Conservation (phyloP, 2,113 vertebrate genomes). For the Sminthopsis crassicaudata region DNA sequence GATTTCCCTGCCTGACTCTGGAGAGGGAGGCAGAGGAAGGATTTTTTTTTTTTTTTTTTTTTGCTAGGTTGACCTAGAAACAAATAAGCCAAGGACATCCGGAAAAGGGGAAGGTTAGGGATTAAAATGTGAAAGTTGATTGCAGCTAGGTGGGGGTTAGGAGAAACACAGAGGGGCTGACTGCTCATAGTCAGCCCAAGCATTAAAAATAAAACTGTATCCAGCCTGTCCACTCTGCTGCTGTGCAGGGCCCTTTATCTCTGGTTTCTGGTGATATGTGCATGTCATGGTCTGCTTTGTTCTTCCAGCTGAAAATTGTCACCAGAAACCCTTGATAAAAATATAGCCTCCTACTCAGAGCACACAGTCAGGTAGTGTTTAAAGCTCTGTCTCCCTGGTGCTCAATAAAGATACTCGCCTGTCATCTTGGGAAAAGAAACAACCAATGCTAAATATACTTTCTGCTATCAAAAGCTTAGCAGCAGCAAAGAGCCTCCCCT, state of each 20-base stretch:
- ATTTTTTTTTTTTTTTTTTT: not conserved
- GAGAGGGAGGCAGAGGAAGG: conserved; percentile 46
- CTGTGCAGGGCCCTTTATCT: conserved; percentile 58
- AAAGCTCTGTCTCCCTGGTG: conserved; percentile 53
- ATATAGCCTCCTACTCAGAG: conserved; percentile 70
- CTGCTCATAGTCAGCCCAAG: conserved; percentile 24
- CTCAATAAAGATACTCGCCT: conserved; percentile 73
- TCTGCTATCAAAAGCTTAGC: conserved; percentile 79
- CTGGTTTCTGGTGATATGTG: conserved; percentile 49
- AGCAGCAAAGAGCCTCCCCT: conserved; percentile 61
- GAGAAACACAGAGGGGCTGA: not conserved
- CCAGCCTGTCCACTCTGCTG: conserved; percentile 4
- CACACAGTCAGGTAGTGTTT: conserved; percentile 63
- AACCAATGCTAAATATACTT: conserved; percentile 75
- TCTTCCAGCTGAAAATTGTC: conserved; percentile 73
- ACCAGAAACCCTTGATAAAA: conserved; percentile 75
- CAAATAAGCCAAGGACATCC: not conserved
- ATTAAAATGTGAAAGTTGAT: conserved; percentile 20
- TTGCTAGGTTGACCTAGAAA: conserved; percentile 45
- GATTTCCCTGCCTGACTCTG: conserved; percentile 47
- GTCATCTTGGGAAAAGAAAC: conserved; percentile 78
- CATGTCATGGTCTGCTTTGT: conserved; percentile 68
- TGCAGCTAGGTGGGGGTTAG: not conserved
- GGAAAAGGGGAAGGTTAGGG: not conserved
- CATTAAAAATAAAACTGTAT: not conserved